Evolutionary conservation across 2,113 vertebrate species (phyloP).

Genomic region (Labeo catla): DNA sequence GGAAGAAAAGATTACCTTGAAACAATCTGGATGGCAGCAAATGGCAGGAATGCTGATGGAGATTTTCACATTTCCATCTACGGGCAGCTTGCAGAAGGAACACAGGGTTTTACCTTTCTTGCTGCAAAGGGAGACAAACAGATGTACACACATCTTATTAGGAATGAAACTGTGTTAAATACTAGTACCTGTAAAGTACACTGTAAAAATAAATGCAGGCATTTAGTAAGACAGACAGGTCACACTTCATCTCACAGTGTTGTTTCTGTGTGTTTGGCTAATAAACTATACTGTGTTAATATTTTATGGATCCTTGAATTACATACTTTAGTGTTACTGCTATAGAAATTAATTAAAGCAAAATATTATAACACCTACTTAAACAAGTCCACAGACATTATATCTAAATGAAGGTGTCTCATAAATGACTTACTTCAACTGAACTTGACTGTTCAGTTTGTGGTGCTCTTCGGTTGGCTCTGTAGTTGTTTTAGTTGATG

Average conservation of each 20-base stretch:
- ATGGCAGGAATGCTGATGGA: slow-evolving; percentile 57
- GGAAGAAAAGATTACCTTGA: slow-evolving; percentile 61
- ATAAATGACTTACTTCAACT: background rate
- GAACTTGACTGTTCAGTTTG: background rate
- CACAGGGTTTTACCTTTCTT: slow-evolving; percentile 44
- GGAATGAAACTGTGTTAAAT: background rate
- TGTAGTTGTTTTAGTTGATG: slow-evolving; percentile 25
- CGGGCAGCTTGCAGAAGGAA: slow-evolving; percentile 60
- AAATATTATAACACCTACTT: background rate
- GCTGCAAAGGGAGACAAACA: slow-evolving; percentile 48
- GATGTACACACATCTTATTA: background rate
- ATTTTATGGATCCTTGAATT: background rate
- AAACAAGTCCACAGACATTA: background rate
- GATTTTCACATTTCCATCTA: slow-evolving; percentile 64
- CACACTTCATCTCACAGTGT: background rate
- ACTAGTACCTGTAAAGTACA: background rate
- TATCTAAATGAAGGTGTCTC: background rate
- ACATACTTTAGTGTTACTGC: background rate
- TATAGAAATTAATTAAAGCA: background rate
- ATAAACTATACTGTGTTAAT: background rate
- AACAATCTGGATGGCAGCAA: slow-evolving; percentile 64
- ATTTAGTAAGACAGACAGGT: background rate
- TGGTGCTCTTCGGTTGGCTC: background rate
- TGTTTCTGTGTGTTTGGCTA: background rate
- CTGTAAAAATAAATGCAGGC: background rate